phyloP scores from a whole-genome alignment of 2,797 vertebrate species.

The Thripadectes ignobilis region DNA sequence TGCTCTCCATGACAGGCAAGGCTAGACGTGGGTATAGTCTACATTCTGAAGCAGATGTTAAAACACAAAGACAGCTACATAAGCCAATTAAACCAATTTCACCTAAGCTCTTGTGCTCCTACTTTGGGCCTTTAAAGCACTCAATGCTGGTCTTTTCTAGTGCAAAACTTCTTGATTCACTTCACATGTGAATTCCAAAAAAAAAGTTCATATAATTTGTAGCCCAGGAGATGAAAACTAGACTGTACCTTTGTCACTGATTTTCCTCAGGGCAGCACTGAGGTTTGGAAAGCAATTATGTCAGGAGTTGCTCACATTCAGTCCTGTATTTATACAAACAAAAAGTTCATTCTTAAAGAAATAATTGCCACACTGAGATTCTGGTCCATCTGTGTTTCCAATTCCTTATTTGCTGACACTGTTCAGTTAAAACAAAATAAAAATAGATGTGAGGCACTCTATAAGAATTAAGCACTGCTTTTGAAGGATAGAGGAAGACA shows the following conservation, averaged over 20 bases:
- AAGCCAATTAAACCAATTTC: neutral
- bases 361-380: neutral
- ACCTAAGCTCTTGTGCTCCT: neutral
- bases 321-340: neutral
- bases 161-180: neutral
- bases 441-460: neutral
- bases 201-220: neutral
- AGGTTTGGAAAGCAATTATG: neutral
- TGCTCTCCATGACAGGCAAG: neutral
- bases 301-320: neutral
- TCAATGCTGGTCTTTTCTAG: neutral
- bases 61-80: neutral
- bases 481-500: neutral
- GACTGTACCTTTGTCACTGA: neutral
- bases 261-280: neutral
- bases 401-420: neutral
- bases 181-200: neutral
- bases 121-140: neutral
- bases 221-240: neutral
- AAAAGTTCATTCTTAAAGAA: neutral
- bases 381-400: neutral
- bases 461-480: neutral
- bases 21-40: neutral
- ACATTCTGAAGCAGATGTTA: neutral
- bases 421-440: neutral